A percentile compares a stretch with the other conserved stretches of the same genome.
These are phyloP conservation scores for Drosophila burlai DNA, from an alignment of 1,140 invertebrate genomes.

Conservation along the genomic window DNA sequence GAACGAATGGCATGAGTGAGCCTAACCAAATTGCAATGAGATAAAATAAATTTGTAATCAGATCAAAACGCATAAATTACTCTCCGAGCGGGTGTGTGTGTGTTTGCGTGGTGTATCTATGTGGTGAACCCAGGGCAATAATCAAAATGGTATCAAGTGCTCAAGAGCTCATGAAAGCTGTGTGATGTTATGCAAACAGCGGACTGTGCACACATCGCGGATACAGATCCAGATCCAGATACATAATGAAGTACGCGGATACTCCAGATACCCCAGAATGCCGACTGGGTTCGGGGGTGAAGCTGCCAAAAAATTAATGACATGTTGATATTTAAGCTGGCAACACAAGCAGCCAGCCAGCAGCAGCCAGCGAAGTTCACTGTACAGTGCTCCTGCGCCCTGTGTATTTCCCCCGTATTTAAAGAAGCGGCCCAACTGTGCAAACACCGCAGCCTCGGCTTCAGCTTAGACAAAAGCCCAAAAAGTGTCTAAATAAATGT, in stretches of 20 bases:
- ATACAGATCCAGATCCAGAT: slow-evolving; percentile 32
- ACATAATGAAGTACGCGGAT: slow-evolving; percentile 9
- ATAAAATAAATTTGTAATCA: slow-evolving; percentile 7
- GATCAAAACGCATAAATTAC: slow-evolving; percentile 18
- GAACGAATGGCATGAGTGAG: not conserved
- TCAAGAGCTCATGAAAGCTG: slow-evolving; percentile 36
- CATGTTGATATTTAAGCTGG: slow-evolving; percentile 71
- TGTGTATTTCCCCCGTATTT: slow-evolving; percentile 22
- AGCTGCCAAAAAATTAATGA: slow-evolving; percentile 57
- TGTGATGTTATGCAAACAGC: slow-evolving; percentile 41
- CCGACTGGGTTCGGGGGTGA: slow-evolving; percentile 16
- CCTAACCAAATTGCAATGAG: not conserved
- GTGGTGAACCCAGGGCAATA: slow-evolving; percentile 36
- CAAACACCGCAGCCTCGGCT: slow-evolving; percentile 54
- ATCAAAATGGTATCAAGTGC: slow-evolving; percentile 47
- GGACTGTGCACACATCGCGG: slow-evolving; percentile 30
- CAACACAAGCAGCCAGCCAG: slow-evolving; percentile 54
- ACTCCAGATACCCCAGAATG: slow-evolving; percentile 2
- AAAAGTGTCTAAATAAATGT: slow-evolving; percentile 48
- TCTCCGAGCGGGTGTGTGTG: not conserved
- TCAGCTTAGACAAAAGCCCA: slow-evolving; percentile 61
- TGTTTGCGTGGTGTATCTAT: slow-evolving; percentile 20
- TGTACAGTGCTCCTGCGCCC: slow-evolving; percentile 13
- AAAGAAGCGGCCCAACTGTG: slow-evolving; percentile 64
- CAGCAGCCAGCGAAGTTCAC: slow-evolving; percentile 32